A percentile compares a stretch with the other conserved stretches of the same genome.
phyloP scores from a whole-genome alignment of 2,888 invertebrate genomes.

The Thumatha senex region DNA sequence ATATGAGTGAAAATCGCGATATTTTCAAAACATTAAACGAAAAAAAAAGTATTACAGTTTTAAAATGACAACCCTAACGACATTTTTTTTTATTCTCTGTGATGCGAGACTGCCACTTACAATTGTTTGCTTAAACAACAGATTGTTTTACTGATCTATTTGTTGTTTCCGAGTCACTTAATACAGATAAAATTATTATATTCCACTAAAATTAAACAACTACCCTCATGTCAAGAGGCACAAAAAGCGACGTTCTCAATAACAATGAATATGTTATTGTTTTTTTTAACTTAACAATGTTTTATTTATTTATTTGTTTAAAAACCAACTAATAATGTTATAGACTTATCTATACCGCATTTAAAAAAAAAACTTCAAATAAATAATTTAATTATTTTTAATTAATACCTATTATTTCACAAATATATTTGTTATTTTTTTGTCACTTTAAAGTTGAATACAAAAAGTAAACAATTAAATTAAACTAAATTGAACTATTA shows the following conservation, averaged over 20 bases:
- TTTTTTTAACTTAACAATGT: background rate
- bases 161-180: conserved; percentile 34
- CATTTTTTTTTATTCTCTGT: conserved; percentile 46
- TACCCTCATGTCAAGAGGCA: conserved; percentile 2
- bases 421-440: no score
- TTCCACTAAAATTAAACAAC: background rate
- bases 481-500: no score
- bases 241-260: background rate
- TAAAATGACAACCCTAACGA: conserved; percentile 47
- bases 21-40: no score
- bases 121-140: conserved; percentile 63
- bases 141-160: conserved; percentile 56
- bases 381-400: no score
- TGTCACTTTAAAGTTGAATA: no score
- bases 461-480: no score
- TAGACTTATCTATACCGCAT: no score
- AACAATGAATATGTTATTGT: background rate
- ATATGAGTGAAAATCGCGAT: no score
- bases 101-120: conserved; percentile 45
- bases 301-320: no score
- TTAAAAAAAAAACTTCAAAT: no score
- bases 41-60: background rate
- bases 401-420: no score
- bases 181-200: conserved; percentile 7
- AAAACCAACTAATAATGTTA: no score